Percentiles rank a stretch among this genome's conserved stretches.
These are phyloP conservation scores for Alosa sapidissima DNA, from an alignment of 2,797 vertebrate species.

Conservation along the genomic window DNA sequence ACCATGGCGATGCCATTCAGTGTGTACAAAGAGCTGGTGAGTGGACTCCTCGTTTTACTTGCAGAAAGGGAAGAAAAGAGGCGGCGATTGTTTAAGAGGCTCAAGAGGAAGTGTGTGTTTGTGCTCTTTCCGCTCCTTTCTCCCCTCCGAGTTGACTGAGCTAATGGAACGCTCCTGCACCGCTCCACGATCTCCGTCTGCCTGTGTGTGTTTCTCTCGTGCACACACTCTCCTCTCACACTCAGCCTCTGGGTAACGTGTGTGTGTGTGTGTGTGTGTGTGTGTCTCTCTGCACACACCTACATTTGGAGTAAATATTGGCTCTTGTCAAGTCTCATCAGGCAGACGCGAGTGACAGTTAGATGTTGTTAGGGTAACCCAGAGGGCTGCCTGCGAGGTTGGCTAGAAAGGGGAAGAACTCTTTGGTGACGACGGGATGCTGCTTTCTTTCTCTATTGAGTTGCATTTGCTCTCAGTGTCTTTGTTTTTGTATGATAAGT, in stretches of 20 bases:
- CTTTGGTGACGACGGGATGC: not conserved
- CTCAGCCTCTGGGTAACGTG: not conserved
- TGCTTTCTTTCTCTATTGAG: not conserved
- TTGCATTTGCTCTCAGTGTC: not conserved
- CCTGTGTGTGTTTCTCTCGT: not conserved
- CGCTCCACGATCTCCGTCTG: slow-evolving; percentile 78
- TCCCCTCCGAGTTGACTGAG: slow-evolving; percentile 39
- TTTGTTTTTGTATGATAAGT: not conserved
- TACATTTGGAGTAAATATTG: not conserved
- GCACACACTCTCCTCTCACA: not conserved
- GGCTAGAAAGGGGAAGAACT: slow-evolving; percentile 54
- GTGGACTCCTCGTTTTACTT: slow-evolving; percentile 57
- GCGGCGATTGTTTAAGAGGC: slow-evolving; percentile 66
- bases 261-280: not conserved
- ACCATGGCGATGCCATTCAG: slow-evolving; percentile 60
- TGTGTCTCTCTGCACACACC: slow-evolving; percentile 9
- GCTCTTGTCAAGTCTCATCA: not conserved
- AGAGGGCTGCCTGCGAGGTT: slow-evolving; percentile 45
- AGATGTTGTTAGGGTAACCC: slow-evolving; percentile 20
- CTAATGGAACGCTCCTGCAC: slow-evolving; percentile 58
- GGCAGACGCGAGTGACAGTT: not conserved
- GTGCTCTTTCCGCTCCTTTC: slow-evolving; percentile 29
- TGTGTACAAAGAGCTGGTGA: slow-evolving; percentile 64
- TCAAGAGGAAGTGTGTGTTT: slow-evolving; percentile 66
- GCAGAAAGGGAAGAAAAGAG: slow-evolving; percentile 36